Evolutionary conservation across 2,888 invertebrate genomes (phyloP), one percentile per base, ranked within the genome.

Genomic region (Thymelicus sylvestris): DNA sequence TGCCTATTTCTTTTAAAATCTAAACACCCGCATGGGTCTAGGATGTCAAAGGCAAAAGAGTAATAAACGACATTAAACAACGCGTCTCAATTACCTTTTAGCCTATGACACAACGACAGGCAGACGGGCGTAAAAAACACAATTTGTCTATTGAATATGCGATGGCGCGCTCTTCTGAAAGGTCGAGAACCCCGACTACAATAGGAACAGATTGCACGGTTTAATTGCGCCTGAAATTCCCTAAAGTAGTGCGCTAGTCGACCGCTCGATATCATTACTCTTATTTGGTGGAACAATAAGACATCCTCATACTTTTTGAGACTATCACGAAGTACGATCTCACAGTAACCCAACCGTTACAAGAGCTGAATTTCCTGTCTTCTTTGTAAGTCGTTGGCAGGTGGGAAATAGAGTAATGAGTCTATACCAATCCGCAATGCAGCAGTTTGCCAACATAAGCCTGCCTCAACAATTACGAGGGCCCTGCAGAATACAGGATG

Each of bases 131-230:
- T 81, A 78, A 83, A 83, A 83, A 83, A 80, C 62, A 80, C 79
- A 81, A 81, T 80, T 83, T 84, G 80, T 77, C 84, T 86, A 85
- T 84, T 86, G 83, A 85, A 82, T 83, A 84, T 82, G 86, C 86
- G 86, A 79, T 79, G 75, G 68, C 79, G 80, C 81, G 81, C 82
- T 76, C 79, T 79, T 76, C 79, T 79, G 82, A 83, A 82, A 88
- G 90, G 89, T 89, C 87, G 83, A 86, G 80, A 83, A 87, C 89
- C 90, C 84, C 83, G 69, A 75, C 79, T 82, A 88, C 87, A 89
- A 88, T 87, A 81, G 83, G 78, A 78, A 81, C 82, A 83, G 84
- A 84, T 82, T 84, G 82, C 83, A 83, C 82, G 82, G 78, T 81
- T 80, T 83, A 83, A 86, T 83, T 83, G 81, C 81, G 78, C 74